phyloP scores from a whole-genome alignment of 2,113 vertebrate genomes.

The Periophthalmus modestus region DNA sequence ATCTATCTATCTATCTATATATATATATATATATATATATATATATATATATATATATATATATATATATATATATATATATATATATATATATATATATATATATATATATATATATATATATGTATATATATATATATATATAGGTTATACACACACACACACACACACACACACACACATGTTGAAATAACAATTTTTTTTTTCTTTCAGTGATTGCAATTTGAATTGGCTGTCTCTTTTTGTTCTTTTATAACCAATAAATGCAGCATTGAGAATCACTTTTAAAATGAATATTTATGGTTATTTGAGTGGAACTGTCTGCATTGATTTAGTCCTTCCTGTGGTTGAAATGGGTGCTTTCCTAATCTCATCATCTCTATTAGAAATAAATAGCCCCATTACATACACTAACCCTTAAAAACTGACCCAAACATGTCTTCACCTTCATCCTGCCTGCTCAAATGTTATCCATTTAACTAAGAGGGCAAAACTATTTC shows the following conservation, averaged over 20 bases:
- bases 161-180: too few relatives aligned
- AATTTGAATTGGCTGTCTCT: neutral
- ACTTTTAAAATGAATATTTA: neutral
- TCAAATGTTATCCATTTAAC: neutral
- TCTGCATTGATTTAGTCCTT: conserved; percentile 17
- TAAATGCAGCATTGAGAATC: neutral
- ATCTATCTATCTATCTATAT: too few relatives aligned
- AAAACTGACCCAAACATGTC: neutral
- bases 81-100: too few relatives aligned
- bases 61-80: too few relatives aligned
- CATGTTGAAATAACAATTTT: too few relatives aligned
- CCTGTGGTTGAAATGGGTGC: conserved; percentile 4
- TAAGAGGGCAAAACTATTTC: neutral
- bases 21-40: too few relatives aligned
- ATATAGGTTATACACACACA: too few relatives aligned
- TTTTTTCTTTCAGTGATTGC: too few relatives aligned
- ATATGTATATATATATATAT: too few relatives aligned
- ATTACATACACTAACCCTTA: neutral
- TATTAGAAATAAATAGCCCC: conserved; percentile 17
- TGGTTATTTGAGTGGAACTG: neutral
- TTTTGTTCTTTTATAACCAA: neutral
- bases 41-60: too few relatives aligned
- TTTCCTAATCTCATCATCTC: conserved; percentile 14
- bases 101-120: too few relatives aligned
- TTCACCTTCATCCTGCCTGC: neutral